Percentiles rank a stretch among this genome's conserved stretches.
phyloP scores from a whole-genome alignment of 2,113 vertebrate species.

The Ornithorhynchus anatinus region DNA sequence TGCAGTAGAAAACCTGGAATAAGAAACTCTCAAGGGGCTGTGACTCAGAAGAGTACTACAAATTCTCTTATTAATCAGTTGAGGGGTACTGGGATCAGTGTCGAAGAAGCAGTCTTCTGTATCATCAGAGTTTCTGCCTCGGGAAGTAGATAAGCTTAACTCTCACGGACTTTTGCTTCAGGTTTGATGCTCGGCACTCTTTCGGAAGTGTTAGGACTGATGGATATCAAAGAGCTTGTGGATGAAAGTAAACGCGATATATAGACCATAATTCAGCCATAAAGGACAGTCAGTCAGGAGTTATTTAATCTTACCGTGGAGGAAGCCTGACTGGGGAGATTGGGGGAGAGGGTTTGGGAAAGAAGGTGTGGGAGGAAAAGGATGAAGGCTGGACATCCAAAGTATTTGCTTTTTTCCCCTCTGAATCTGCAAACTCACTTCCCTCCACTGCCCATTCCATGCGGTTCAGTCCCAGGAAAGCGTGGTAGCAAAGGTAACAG shows the following conservation, averaged over 20 bases:
- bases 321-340: no score
- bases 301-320: no score
- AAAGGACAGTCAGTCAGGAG: no score
- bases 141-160: neutral
- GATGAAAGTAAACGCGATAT: neutral
- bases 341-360: no score
- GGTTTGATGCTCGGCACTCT: neutral
- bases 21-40: slow-evolving; percentile 41
- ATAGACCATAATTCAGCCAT: no score
- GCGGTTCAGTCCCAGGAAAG: slow-evolving; percentile 19
- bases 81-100: neutral
- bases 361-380: no score
- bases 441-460: slow-evolving; percentile 12
- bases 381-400: no score
- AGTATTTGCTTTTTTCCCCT: no score
- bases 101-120: neutral
- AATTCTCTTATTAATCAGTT: slow-evolving; percentile 43
- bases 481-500: slow-evolving; percentile 11
- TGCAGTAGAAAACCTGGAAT: slow-evolving; percentile 15
- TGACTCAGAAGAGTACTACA: slow-evolving; percentile 4
- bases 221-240: neutral
- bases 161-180: neutral
- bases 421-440: neutral
- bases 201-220: neutral
- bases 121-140: slow-evolving; percentile 17